Percentiles rank a stretch among this genome's conserved stretches.
Evolutionary conservation across 2,113 vertebrate species (phyloP).

Genomic region (Ammospiza caudacuta): DNA sequence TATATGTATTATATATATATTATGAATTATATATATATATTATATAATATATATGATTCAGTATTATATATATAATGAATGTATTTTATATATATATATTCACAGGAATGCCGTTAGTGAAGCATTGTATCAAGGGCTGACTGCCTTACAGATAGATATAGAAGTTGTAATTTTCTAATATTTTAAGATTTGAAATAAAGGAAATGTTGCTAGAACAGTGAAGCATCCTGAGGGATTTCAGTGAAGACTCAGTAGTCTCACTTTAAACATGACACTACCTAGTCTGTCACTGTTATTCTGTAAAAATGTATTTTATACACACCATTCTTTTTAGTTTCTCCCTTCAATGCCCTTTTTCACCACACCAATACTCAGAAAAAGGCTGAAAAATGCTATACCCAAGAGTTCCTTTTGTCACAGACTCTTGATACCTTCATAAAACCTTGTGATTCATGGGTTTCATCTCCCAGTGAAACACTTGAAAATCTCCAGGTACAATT

Average conservation of each 20-base stretch:
- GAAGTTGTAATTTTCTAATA: not conserved
- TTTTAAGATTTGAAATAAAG: not conserved
- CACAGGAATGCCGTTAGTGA: not conserved
- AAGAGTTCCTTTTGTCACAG: not conserved
- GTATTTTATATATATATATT: not conserved
- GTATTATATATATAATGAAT: not conserved
- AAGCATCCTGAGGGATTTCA: not conserved
- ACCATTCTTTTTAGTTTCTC: not conserved
- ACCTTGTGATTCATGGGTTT: not conserved
- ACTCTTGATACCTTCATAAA: not conserved
- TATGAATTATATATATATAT: not conserved
- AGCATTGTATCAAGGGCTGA: not conserved
- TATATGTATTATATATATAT: not conserved
- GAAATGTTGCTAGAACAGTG: not conserved
- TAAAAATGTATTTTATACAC: not conserved
- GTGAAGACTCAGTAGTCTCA: not conserved
- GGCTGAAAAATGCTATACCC: not conserved
- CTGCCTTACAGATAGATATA: not conserved
- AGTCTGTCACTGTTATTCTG: not conserved
- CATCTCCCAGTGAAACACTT: not conserved
- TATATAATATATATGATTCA: too few relatives aligned
- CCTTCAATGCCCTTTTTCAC: not conserved
- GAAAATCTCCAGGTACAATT: not conserved
- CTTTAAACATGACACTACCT: not conserved
- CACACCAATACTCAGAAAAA: not conserved